Evolutionary conservation across 1,140 invertebrate genomes (phyloP).

Genomic region (Oedothorax gibbosus): DNA sequence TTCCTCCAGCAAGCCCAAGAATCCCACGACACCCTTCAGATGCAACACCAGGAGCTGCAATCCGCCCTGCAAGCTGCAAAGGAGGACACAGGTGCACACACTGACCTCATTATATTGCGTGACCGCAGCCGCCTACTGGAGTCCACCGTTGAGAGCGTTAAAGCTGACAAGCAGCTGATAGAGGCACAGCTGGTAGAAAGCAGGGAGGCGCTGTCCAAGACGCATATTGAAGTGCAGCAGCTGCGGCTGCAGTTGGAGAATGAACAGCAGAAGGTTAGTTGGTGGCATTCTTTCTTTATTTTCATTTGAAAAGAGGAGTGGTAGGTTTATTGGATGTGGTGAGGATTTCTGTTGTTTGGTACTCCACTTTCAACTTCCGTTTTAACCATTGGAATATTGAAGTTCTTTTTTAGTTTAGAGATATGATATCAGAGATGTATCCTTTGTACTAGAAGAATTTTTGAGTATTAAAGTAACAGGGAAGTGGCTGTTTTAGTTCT

Average conservation of each 20-base stretch:
- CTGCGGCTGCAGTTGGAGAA: conserved; percentile 83
- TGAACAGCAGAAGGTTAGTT: conserved; percentile 75
- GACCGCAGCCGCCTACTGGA: conserved; percentile 74
- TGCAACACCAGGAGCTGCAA: conserved; percentile 83
- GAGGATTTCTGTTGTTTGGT: too few relatives aligned
- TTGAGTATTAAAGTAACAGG: too few relatives aligned
- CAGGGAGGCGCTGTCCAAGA: conserved; percentile 75
- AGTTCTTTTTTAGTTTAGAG: too few relatives aligned
- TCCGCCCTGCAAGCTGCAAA: conserved; percentile 74
- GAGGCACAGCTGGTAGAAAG: conserved; percentile 79
- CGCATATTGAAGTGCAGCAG: conserved; percentile 81
- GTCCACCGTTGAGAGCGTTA: conserved; percentile 77
- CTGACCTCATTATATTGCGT: conserved; percentile 71
- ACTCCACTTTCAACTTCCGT: too few relatives aligned
- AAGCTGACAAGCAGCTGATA: conserved; percentile 78
- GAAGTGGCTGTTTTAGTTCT: too few relatives aligned
- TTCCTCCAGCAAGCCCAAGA: conserved; percentile 79
- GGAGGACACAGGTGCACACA: conserved; percentile 67
- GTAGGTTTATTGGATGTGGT: too few relatives aligned
- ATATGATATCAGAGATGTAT: too few relatives aligned
- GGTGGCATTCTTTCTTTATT: too few relatives aligned
- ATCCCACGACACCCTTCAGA: conserved; percentile 78
- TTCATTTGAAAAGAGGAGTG: too few relatives aligned
- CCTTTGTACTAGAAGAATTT: too few relatives aligned
- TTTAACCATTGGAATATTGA: too few relatives aligned